Conservation (phyloP, 2,888 invertebrate species). For the Ellobium chinense region DNA sequence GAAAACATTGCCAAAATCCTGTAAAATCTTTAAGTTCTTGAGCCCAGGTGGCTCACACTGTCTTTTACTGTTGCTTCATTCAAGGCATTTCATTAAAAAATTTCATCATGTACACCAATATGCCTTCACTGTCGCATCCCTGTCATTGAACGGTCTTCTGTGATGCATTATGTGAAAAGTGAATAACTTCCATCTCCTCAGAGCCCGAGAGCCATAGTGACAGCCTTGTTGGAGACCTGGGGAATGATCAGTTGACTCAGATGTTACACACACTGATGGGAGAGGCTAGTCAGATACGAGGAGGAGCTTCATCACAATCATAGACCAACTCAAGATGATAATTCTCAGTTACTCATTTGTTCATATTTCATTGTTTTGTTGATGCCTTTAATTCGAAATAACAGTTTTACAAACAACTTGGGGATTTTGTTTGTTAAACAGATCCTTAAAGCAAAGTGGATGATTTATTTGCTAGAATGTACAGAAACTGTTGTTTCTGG, state of each 20-base stretch:
- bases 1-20: no score
- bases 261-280: constrained; percentile 73
- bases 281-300: constrained; percentile 72
- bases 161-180: background rate
- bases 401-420: no score
- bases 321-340: no score
- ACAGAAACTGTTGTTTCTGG: background rate
- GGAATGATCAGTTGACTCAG: constrained; percentile 70
- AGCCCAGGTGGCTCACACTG: no score
- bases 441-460: background rate
- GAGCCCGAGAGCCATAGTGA: constrained; percentile 55
- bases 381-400: background rate
- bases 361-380: background rate
- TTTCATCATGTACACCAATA: no score
- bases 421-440: no score
- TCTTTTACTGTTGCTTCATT: no score
- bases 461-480: background rate
- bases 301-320: constrained; percentile 50
- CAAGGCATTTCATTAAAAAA: no score
- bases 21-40: no score
- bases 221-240: constrained; percentile 61
- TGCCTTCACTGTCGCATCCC: background rate
- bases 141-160: background rate
- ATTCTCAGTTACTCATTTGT: background rate
- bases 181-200: constrained; percentile 30